Conservation (phyloP, 2,888 invertebrate genomes). For the Scaptomyza flava region DNA sequence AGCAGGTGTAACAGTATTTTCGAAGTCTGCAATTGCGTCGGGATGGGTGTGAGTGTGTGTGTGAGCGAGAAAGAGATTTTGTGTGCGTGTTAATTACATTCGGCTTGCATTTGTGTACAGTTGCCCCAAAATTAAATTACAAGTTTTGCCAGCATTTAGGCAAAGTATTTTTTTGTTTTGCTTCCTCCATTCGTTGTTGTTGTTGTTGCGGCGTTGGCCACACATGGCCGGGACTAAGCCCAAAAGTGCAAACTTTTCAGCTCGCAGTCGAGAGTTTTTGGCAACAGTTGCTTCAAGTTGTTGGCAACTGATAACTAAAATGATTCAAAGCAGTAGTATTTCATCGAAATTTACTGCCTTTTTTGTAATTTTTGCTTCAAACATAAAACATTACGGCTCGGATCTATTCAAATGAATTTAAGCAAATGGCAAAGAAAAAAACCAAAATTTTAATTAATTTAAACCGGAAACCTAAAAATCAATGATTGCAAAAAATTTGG, state of each 20-base stretch:
- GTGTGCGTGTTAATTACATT: slow-evolving; percentile 78
- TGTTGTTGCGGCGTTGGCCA: slow-evolving; percentile 46
- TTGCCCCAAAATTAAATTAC: slow-evolving; percentile 72
- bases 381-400: background rate
- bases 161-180: slow-evolving; percentile 45
- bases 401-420: slow-evolving; percentile 40
- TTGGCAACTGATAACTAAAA: slow-evolving; percentile 45
- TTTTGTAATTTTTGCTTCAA: background rate
- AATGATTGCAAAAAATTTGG: too few species aligned
- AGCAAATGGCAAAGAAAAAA: background rate
- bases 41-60: slow-evolving; percentile 16
- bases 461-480: background rate
- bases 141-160: slow-evolving; percentile 72
- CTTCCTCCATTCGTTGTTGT: slow-evolving; percentile 6
- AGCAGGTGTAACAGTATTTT: slow-evolving; percentile 65
- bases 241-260: slow-evolving; percentile 35
- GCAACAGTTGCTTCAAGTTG: slow-evolving; percentile 56
- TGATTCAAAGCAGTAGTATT: slow-evolving; percentile 32
- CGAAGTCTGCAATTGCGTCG: slow-evolving; percentile 42
- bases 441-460: slow-evolving; percentile 2
- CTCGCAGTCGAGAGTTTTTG: slow-evolving; percentile 40
- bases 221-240: slow-evolving; percentile 51
- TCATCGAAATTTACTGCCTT: slow-evolving; percentile 23
- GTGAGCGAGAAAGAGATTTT: slow-evolving; percentile 6
- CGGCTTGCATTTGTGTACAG: slow-evolving; percentile 70